These are phyloP conservation scores for Odobenus rosmarus DNA, from an alignment of 2,113 vertebrate genomes.

Conservation along the genomic window DNA sequence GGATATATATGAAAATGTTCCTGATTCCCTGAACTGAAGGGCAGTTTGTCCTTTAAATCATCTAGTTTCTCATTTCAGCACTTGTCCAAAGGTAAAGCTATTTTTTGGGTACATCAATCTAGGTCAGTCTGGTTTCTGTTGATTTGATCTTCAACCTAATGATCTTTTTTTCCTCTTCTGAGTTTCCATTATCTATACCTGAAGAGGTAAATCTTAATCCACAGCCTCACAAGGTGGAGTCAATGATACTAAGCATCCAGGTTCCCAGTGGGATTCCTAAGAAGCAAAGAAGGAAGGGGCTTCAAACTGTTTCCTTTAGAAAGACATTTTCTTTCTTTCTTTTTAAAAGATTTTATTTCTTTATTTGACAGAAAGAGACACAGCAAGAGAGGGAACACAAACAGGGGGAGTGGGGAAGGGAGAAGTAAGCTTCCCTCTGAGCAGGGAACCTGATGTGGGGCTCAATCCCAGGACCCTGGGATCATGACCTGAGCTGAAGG, in stretches of 20 bases:
- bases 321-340: neutral
- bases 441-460: too few relatives aligned
- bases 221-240: neutral
- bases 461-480: too few relatives aligned
- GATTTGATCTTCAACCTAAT: slow-evolving; percentile 33
- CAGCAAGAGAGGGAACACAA: too few relatives aligned
- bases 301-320: neutral
- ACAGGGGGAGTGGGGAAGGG: too few relatives aligned
- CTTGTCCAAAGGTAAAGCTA: slow-evolving; percentile 20
- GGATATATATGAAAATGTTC: neutral
- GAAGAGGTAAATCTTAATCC: slow-evolving; percentile 8
- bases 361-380: too few relatives aligned
- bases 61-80: slow-evolving; percentile 21
- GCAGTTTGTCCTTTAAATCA: slow-evolving; percentile 57
- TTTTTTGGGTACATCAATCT: neutral
- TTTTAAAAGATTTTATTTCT: too few relatives aligned
- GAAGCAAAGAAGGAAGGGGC: neutral
- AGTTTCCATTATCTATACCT: neutral
- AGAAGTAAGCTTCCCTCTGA: too few relatives aligned
- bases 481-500: too few relatives aligned
- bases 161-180: neutral
- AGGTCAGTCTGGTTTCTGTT: slow-evolving; percentile 53
- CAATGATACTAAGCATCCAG: neutral
- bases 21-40: neutral
- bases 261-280: neutral